Evolutionary conservation across 30 jellyfish, hydroid and myxozoan species (phyloP), one percentile per base, ranked within the genome.

Genomic region (Chironex yamaguchii): DNA sequence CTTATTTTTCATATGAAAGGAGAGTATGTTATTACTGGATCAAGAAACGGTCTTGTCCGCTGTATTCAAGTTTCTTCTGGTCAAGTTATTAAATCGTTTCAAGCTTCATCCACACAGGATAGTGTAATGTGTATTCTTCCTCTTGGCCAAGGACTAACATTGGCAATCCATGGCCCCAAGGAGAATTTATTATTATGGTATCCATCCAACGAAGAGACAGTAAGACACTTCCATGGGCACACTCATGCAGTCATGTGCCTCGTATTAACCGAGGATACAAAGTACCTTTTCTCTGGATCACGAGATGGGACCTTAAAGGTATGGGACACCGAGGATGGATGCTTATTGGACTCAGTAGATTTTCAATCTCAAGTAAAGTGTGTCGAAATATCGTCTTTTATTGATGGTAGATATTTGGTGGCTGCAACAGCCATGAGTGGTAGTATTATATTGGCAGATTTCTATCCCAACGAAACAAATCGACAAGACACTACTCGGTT

Each of bases 281-380:
- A 58, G 31, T 58, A 4, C 22, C 22, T 58, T 4, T 4, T 58
- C 6, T 58, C 73, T 4, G 31, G 73, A 6, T 58, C 73, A 24
- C 73, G 73, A 4, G 73, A 58, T 58, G 73, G 73, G 6, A 58
- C 73, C 11, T 12, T 58, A 4, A 58, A 58, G 22, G 24, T 22
- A 58, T 58, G 73, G 73, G 58, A 42, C 17, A 17, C 58, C 17
- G 58, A 9, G 13, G 17, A 17, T 17, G 58, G 58, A 42, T 6
- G 17, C 17, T 17, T 42, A 6, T 42, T 42, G 17, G 58, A 42
- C 17, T 42, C 58, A 17, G 17, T 42, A 42, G 58, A 42, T 42
- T 9, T 42, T 17, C 58, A 42, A 17, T 42, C 58, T 17, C 58
- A 42, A 42, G 58, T 42, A 17, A 42, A 42, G 17, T 17, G 17